Evolutionary conservation across 2,888 invertebrate species (phyloP), one percentile per base, ranked within the genome.

Genomic region (Zygothrica quintamaculata): DNA sequence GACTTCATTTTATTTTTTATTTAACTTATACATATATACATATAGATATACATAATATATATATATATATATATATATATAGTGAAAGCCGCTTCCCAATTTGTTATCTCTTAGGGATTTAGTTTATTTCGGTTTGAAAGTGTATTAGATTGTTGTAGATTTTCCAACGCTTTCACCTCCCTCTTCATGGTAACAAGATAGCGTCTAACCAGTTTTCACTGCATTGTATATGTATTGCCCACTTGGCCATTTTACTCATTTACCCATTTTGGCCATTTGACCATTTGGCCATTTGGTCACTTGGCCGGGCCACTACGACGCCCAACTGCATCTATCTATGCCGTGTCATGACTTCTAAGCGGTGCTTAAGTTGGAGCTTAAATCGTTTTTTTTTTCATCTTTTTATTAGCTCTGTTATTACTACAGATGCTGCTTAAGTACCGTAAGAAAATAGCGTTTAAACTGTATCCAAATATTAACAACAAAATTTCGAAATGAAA

Each of bases 131-230:
- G 9, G 33, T 3, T 11, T 33, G n/a, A 33, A 9, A n/a, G 33
- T 11, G 33, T 9, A 33, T 1, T 11, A n/a, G 33, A 3, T 11
- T 11, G 11, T 33, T 33, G 33, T 33, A 9, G 3, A 5, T 33
- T 33, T 9, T 33, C 33, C 11, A 33, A n/a, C 11, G 33, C 33
- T 33, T 33, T 33, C 33, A 33, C 11, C 33, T 33, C 33, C 11
- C 33, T 33, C 33, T 33, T n/a, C n/a, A n/a, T n/a, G n/a, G n/a
- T n/a, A n/a, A n/a, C n/a, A n/a, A 18, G 13, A n/a, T 33, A 68
- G 61, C 80, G 69, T 44, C 70, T 55, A 79, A 79, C 79, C 84
- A 74, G 86, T 85, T 85, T 74, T 39, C 55, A 29, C 68, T 39
- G 48, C 48, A n/a, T 33, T 33, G n/a, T 33, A n/a, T n/a, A n/a